A percentile compares a stretch with the other conserved stretches of the same genome.
Conservation (phyloP, 2,797 vertebrate genomes). For the Eremophila alpestris region DNA sequence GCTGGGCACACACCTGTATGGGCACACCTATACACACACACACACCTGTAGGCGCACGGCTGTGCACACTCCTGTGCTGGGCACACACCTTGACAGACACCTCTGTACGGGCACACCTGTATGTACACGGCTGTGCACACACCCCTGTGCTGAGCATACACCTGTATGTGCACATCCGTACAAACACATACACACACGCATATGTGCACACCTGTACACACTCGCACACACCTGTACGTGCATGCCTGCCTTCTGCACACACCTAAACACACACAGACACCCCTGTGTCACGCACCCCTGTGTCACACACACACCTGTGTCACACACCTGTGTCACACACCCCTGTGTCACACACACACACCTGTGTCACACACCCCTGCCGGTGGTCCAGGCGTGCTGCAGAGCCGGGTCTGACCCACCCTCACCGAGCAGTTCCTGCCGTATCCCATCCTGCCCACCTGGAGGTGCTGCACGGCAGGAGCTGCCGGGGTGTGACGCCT, state of each 20-base stretch:
- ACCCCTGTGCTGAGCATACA: too few species aligned
- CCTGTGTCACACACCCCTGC: neutral
- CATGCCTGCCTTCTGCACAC: neutral
- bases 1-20: too few species aligned
- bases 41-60: too few species aligned
- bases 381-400: neutral
- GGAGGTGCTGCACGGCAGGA: neutral
- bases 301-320: too few species aligned
- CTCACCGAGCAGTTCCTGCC: too few species aligned
- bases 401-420: neutral
- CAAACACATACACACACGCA: too few species aligned
- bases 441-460: neutral
- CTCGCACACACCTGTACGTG: too few species aligned
- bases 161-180: too few species aligned
- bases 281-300: accelerated
- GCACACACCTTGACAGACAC: neutral
- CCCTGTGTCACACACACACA: neutral
- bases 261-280: neutral
- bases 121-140: too few species aligned
- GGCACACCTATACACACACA: too few species aligned
- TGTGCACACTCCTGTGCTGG: accelerated
- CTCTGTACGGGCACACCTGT: neutral
- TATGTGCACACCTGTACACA: neutral
- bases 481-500: neutral
- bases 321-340: neutral